Base-by-base conservation (phyloP, 2,113 vertebrate species). In the Mus pahari region DNA sequence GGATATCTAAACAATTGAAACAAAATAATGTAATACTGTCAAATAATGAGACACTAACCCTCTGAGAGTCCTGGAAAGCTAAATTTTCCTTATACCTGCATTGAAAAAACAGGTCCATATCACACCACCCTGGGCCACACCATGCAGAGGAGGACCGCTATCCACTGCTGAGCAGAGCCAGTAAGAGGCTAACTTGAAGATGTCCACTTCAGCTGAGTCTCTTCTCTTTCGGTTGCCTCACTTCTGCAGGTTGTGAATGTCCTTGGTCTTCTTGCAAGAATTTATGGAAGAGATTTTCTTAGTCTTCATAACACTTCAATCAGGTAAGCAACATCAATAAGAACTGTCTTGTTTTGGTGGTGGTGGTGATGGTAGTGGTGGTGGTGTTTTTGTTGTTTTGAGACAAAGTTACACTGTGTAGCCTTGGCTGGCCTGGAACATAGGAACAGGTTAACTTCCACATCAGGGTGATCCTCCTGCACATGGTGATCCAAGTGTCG, bases 241-340 rank as follows among this genome's bases (percentile, higher is more conserved):
- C 10, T 71, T 33, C 33, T 20, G 84, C 50, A 90, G 66, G 7
- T 16, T 42, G 26, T 14, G 19, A 62, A 36, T 68, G 14, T 24
- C 39, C 62, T 58, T 60, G 26, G 19, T 78, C 6, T 64, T 94
- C 53, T 50, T 83, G 5, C 5, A 73, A 66, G 66, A 8, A 60
- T 45, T 91, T 92, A 92, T 64, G 66, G 64, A 91, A 77, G 42
- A n/a, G 31, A 4, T 71, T 81, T 84, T 86, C 48, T 79, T 94
- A 71, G 83, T 39, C 26, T 60, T 84, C 22, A 5, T 70, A 83
- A 83, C n/a, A 50, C 19, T 78, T 82, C 62, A 88, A 55, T 11
- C 39, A 28, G 36, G 3, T 33, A 3, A 89, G 5, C 70, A 53
- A 4, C 75, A 92, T 7, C 66, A 33, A 33, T 68, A 33, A 68